These are phyloP conservation scores for Montipora cactus DNA, from an alignment of 64 coral and sea anemone species.

Conservation along the genomic window DNA sequence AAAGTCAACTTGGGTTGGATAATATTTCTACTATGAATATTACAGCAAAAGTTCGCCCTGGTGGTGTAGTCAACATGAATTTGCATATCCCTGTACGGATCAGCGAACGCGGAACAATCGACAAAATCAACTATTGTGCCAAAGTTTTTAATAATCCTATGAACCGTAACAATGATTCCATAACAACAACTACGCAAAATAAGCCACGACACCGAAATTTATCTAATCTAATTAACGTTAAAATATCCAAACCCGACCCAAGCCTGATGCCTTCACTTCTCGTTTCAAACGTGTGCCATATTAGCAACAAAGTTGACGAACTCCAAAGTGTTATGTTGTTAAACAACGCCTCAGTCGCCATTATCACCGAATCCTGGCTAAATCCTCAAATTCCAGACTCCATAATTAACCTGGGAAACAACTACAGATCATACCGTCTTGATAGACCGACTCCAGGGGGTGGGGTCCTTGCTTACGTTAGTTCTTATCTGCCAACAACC, in stretches of 20 bases:
- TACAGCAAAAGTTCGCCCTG: too few species aligned
- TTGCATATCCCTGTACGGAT: too few species aligned
- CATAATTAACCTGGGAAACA: background rate
- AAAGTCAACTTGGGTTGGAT: too few species aligned
- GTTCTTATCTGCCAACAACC: constrained; percentile 19
- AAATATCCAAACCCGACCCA: too few species aligned
- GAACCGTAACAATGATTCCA: too few species aligned
- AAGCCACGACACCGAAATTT: background rate
- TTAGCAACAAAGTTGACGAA: constrained; percentile 73
- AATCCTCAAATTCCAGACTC: constrained; percentile 49
- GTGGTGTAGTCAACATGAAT: too few species aligned
- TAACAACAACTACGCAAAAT: background rate
- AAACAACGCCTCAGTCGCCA: constrained; percentile 27
- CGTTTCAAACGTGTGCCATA: constrained; percentile 61
- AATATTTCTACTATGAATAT: too few species aligned
- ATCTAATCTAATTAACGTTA: background rate
- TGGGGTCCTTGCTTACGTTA: background rate
- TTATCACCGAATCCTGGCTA: constrained; percentile 69
- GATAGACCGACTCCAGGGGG: constrained; percentile 6
- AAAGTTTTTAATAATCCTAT: too few species aligned
- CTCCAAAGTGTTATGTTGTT: constrained; percentile 13
- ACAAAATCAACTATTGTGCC: too few species aligned
- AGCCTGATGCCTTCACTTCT: constrained; percentile 12
- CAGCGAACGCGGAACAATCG: too few species aligned
- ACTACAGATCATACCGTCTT: constrained; percentile 45